These are phyloP conservation scores for Gastrophryne carolinensis DNA, from an alignment of 2,797 vertebrate species.

Conservation along the genomic window DNA sequence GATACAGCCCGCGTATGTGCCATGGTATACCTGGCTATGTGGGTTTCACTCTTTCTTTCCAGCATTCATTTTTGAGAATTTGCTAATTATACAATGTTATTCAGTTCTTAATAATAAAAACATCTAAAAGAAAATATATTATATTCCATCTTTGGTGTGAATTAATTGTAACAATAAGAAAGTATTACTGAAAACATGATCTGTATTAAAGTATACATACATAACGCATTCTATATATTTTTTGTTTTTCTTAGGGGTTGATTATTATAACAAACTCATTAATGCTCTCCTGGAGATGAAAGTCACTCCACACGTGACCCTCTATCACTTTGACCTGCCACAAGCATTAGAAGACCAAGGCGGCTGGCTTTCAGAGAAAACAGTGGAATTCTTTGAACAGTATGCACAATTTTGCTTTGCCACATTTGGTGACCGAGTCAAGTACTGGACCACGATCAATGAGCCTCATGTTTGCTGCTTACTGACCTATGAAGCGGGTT, in stretches of 20 bases:
- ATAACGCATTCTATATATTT: no score
- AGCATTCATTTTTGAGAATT: no score
- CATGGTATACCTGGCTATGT: no score
- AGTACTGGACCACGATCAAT: conserved; percentile 81
- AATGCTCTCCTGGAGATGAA: conserved; percentile 68
- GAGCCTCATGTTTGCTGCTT: conserved; percentile 70
- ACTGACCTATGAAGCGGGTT: conserved; percentile 66
- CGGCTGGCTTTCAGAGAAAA: conserved; percentile 69
- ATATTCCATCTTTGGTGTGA: no score
- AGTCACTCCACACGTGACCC: conserved; percentile 73
- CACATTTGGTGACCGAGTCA: conserved; percentile 76
- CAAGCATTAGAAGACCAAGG: conserved; percentile 76
- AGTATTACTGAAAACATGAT: no score
- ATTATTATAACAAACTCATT: conserved; percentile 81
- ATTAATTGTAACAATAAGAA: no score
- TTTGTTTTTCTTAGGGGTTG: conserved; percentile 62
- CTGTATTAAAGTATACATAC: no score
- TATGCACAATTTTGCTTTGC: conserved; percentile 79
- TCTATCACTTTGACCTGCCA: conserved; percentile 80
- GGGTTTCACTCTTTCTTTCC: no score
- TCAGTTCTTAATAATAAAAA: no score
- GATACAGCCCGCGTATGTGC: no score
- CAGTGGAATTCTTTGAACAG: conserved; percentile 66
- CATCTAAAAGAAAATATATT: no score
- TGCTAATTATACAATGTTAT: no score